phyloP scores from a whole-genome alignment of 1,140 invertebrate genomes.

The Orussus abietinus region DNA sequence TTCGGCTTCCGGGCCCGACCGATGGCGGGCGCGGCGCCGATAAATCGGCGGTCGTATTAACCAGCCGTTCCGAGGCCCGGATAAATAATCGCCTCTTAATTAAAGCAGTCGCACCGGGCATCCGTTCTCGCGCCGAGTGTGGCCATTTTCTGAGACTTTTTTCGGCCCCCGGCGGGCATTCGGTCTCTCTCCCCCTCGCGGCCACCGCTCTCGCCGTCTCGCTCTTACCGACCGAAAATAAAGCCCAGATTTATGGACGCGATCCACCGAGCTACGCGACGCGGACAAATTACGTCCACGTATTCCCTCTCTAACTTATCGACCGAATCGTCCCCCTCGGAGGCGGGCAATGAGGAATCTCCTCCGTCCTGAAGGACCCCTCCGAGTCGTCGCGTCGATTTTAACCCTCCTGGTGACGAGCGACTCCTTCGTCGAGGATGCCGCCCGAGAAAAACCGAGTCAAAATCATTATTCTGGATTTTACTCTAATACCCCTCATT shows the following conservation, averaged over 20 bases:
- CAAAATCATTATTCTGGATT: too few species aligned
- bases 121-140: constrained; percentile 25
- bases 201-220: constrained; percentile 9
- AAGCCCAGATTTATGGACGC: constrained; percentile 32
- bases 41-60: not conserved
- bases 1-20: not conserved
- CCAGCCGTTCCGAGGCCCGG: not conserved
- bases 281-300: constrained; percentile 31
- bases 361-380: too few species aligned
- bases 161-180: constrained; percentile 9
- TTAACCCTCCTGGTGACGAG: too few species aligned
- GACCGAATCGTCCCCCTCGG: constrained; percentile 27
- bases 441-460: too few species aligned
- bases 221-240: constrained; percentile 34
- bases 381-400: too few species aligned
- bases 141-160: constrained; percentile 9
- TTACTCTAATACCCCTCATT: too few species aligned
- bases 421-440: too few species aligned
- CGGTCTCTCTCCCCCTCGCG: not conserved
- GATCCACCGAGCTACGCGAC: constrained; percentile 25
- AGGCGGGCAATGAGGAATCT: too few species aligned
- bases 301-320: constrained; percentile 30
- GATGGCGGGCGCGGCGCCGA: not conserved
- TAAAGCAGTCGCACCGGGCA: constrained; percentile 28
- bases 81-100: constrained; percentile 38